Evolutionary conservation across 35 echinoderm and acorn worm genomes (phyloP).

Genomic region (Ophioderma brevispina): DNA sequence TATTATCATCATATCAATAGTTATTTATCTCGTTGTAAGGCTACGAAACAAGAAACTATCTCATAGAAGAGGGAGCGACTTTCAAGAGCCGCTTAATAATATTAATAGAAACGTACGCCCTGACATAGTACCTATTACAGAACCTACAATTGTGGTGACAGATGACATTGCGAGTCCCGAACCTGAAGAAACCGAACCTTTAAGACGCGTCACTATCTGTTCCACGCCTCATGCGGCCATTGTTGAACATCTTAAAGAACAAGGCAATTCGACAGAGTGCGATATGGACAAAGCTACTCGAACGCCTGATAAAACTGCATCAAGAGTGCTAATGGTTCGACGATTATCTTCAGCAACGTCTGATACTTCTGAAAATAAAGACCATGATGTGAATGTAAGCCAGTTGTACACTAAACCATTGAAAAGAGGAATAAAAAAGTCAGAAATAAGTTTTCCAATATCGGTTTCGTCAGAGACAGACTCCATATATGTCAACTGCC

Average conservation of each 20-base stretch:
- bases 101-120: no score
- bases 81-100: background rate
- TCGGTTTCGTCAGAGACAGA: background rate
- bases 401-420: constrained; percentile 15
- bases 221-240: constrained; percentile 13
- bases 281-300: background rate
- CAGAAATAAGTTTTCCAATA: background rate
- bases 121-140: background rate
- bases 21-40: background rate
- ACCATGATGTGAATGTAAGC: background rate
- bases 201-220: constrained; percentile 15
- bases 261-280: background rate
- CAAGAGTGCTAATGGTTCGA: constrained; percentile 12
- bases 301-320: background rate
- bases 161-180: background rate
- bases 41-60: background rate
- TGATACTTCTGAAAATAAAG: background rate
- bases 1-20: background rate
- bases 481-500: background rate
- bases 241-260: constrained; percentile 32
- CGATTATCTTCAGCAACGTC: constrained; percentile 10
- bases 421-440: background rate
- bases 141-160: background rate
- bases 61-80: background rate
- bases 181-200: background rate